phyloP scores from a whole-genome alignment of 2,888 invertebrate species.

The Prosopocoilus inquinatus region DNA sequence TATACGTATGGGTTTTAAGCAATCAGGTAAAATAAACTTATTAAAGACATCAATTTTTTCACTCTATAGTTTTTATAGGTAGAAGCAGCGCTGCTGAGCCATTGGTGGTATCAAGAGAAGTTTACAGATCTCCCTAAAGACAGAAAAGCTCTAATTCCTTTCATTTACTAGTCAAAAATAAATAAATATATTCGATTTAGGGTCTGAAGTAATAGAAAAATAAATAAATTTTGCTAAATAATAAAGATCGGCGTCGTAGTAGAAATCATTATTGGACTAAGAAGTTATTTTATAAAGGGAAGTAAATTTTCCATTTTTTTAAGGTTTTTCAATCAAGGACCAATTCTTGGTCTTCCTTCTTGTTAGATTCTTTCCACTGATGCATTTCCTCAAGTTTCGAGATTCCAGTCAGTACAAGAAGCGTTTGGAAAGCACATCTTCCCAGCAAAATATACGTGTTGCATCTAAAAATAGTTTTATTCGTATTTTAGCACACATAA shows the following conservation, averaged over 20 bases:
- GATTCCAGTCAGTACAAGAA: constrained; percentile 86
- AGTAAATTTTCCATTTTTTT: constrained; percentile 72
- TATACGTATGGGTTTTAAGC: constrained; percentile 73
- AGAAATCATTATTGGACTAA: neutral
- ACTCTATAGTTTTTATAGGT: constrained; percentile 55
- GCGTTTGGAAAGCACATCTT: constrained; percentile 82
- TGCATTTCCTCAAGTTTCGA: constrained; percentile 62
- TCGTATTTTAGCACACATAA: constrained; percentile 2
- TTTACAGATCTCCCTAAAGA: constrained; percentile 76
- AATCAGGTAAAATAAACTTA: constrained; percentile 67
- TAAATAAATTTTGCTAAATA: constrained; percentile 75
- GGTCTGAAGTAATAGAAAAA: constrained; percentile 46
- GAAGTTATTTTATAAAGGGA: constrained; percentile 50
- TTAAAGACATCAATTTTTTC: constrained; percentile 9
- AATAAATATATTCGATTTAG: neutral
- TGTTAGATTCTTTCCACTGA: constrained; percentile 54
- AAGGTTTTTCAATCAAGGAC: constrained; percentile 73
- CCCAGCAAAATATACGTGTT: constrained; percentile 94
- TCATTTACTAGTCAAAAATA: constrained; percentile 56
- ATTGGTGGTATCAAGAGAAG: constrained; percentile 77
- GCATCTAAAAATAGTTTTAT: constrained; percentile 59
- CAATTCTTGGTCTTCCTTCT: constrained; percentile 63
- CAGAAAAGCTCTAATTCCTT: constrained; percentile 75
- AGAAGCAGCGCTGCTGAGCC: constrained; percentile 69
- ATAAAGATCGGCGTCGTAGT: too few species aligned